These are phyloP conservation scores for Philonicus albiceps DNA, from an alignment of 2,888 invertebrate genomes.

Conservation along the genomic window DNA sequence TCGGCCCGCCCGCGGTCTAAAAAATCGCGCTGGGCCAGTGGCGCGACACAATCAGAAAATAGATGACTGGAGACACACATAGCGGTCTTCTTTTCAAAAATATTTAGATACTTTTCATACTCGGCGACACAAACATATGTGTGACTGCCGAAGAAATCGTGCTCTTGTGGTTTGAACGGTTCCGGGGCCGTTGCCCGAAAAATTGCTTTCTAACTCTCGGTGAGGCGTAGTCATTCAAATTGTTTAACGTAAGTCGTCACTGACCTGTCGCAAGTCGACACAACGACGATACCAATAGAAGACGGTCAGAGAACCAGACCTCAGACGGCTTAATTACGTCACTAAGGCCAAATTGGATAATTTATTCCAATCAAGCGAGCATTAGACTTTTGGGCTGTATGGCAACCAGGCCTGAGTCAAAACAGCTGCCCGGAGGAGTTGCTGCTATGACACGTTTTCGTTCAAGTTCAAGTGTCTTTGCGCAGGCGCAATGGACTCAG, in stretches of 20 bases:
- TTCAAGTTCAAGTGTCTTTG: conserved; percentile 14
- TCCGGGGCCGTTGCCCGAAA: neutral
- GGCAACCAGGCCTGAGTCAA: neutral
- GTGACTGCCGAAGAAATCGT: neutral
- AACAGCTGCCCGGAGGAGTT: neutral
- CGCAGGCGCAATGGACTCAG: neutral
- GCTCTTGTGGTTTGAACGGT: neutral
- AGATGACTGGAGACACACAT: neutral
- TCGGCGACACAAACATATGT: neutral
- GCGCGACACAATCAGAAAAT: neutral
- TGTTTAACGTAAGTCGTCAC: neutral
- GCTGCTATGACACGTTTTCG: neutral
- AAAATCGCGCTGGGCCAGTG: neutral
- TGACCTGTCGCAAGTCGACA: conserved; percentile 31
- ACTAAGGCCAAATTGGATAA: neutral
- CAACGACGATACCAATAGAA: neutral
- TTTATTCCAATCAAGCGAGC: conserved; percentile 5
- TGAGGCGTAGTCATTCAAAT: neutral
- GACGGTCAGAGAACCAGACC: neutral
- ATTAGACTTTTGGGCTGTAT: neutral
- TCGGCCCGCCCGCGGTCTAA: neutral
- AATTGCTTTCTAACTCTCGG: neutral
- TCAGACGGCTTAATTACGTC: neutral
- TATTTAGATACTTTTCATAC: neutral
- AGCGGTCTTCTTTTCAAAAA: neutral